Percentiles rank a stretch among this genome's conserved stretches.
These are phyloP conservation scores for Apodemus sylvaticus DNA, from an alignment of 2,113 vertebrate species.

Conservation along the genomic window DNA sequence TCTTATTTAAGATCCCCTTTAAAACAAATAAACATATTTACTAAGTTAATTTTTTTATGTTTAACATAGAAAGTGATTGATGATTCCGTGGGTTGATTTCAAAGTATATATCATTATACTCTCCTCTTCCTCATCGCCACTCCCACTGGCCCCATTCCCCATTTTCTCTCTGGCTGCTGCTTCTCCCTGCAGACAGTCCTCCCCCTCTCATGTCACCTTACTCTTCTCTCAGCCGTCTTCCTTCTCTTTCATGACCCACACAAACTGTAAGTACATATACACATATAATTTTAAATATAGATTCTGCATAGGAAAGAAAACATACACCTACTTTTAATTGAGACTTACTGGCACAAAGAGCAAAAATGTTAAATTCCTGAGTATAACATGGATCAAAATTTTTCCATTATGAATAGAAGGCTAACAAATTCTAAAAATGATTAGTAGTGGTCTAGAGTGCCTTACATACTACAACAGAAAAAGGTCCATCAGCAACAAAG, in stretches of 20 bases:
- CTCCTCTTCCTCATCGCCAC: background rate
- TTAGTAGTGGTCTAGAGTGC: background rate
- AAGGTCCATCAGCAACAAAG: background rate
- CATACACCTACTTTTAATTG: background rate
- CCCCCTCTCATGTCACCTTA: background rate
- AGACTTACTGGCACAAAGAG: background rate
- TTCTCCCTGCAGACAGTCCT: background rate
- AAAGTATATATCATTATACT: background rate
- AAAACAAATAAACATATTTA: background rate
- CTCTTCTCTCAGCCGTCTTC: background rate
- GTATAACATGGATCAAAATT: background rate
- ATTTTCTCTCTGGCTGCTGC: background rate
- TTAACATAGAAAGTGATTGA: background rate
- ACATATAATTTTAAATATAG: background rate
- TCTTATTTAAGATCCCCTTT: background rate
- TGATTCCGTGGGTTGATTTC: background rate
- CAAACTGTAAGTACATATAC: background rate
- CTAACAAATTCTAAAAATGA: conserved; percentile 33
- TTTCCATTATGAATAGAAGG: conserved; percentile 17
- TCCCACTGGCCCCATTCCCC: background rate
- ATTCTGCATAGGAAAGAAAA: background rate
- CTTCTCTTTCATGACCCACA: background rate
- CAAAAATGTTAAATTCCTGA: background rate
- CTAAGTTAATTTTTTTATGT: background rate
- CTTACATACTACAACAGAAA: background rate